Evolutionary conservation across 92 coral and sea anemone species (phyloP).

Genomic region (Isaurus tuberculatus): DNA sequence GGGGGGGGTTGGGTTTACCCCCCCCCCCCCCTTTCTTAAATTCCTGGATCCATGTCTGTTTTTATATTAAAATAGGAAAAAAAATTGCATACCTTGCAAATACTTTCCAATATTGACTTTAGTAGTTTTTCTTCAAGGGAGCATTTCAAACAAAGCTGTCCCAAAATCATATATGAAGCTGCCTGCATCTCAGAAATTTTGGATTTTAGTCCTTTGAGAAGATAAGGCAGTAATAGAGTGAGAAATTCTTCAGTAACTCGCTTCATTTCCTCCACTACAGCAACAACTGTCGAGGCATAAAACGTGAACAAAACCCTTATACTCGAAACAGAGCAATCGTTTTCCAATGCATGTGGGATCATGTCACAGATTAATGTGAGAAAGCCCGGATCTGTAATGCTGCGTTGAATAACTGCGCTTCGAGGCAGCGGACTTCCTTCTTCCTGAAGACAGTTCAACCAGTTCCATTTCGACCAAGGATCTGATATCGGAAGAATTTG

Average conservation of each 20-base stretch:
- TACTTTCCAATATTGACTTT: conserved; percentile 78
- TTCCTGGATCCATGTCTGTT: too few relatives aligned
- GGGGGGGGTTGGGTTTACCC: neutral
- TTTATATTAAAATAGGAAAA: neutral
- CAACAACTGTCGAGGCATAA: conserved; percentile 93
- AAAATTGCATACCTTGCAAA: conserved; percentile 77
- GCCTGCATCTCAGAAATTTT: conserved; percentile 71
- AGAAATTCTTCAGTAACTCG: conserved; percentile 81
- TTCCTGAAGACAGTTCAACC: conserved; percentile 88
- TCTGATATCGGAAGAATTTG: conserved; percentile 78
- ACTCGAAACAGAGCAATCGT: conserved; percentile 67
- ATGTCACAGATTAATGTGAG: conserved; percentile 77
- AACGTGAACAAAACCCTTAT: conserved; percentile 81
- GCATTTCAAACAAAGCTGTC: conserved; percentile 87
- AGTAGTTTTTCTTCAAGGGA: conserved; percentile 71
- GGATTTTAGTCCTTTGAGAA: conserved; percentile 82
- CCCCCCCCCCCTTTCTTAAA: too few relatives aligned
- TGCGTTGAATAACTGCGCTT: conserved; percentile 83
- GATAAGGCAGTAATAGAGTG: conserved; percentile 67
- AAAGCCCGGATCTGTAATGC: conserved; percentile 77
- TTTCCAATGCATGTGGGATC: conserved; percentile 65
- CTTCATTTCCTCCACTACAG: conserved; percentile 78
- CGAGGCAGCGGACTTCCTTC: conserved; percentile 88
- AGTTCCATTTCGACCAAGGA: conserved; percentile 86
- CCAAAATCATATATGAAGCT: conserved; percentile 94